A percentile compares a stretch with the other conserved stretches of the same genome.
Conservation (phyloP, 2,888 invertebrate species). For the Eulithis prunata region DNA sequence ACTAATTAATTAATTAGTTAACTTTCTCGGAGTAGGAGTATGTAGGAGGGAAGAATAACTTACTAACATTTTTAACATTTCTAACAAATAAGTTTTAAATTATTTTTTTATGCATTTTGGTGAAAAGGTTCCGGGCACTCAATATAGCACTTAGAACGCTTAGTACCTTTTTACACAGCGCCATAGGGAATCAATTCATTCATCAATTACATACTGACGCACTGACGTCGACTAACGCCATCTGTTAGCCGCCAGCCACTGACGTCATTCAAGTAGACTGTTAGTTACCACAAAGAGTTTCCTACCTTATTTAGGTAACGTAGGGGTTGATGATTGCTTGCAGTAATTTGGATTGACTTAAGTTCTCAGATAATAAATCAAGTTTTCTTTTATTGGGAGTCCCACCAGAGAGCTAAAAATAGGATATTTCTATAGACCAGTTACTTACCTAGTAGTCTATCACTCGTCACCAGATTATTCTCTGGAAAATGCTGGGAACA, state of each 20-base stretch:
- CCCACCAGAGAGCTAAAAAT: slow-evolving; percentile 43
- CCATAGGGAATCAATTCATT: background rate
- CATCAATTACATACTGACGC: slow-evolving; percentile 24
- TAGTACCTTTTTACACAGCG: too few species aligned
- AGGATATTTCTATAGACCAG: slow-evolving; percentile 36
- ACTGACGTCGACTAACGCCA: slow-evolving; percentile 26
- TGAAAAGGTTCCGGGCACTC: too few species aligned
- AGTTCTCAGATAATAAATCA: slow-evolving; percentile 44
- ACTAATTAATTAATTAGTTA: too few species aligned
- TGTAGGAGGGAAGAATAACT: too few species aligned
- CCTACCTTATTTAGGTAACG: slow-evolving; percentile 1
- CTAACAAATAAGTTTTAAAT: too few species aligned
- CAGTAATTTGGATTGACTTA: slow-evolving; percentile 11
- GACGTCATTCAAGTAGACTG: slow-evolving; percentile 19
- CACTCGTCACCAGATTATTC: slow-evolving; percentile 2
- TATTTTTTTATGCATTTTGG: too few species aligned
- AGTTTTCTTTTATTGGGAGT: slow-evolving; percentile 47
- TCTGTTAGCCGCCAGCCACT: slow-evolving; percentile 19
- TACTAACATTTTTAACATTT: too few species aligned
- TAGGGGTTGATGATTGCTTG: slow-evolving; percentile 16
- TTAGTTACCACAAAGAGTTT: background rate
- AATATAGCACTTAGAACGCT: too few species aligned
- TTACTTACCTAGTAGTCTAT: slow-evolving; percentile 8
- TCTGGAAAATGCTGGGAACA: background rate
- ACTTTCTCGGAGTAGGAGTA: too few species aligned